Conservation (phyloP, 2,113 vertebrate species). For the Felis chaus region DNA sequence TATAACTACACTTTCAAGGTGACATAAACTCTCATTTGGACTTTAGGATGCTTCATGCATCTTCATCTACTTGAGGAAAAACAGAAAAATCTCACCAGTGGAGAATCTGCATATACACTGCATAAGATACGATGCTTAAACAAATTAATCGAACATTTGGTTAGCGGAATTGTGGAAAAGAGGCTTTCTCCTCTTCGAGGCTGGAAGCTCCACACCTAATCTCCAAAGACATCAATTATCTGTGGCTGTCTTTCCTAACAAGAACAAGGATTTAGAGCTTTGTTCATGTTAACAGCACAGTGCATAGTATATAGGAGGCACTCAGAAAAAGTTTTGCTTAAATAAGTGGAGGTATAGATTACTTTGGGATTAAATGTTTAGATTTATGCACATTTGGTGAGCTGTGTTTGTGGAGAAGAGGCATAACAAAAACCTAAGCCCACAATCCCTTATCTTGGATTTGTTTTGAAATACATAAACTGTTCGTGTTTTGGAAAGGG, state of each 20-base stretch:
- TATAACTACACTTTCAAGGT: background rate
- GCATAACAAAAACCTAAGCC: background rate
- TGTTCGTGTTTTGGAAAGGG: background rate
- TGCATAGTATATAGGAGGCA: background rate
- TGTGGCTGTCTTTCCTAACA: background rate
- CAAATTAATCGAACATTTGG: background rate
- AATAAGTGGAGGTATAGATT: background rate
- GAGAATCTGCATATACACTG: background rate
- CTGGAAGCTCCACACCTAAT: background rate
- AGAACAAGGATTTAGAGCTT: background rate
- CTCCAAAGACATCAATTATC: background rate
- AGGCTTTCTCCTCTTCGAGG: background rate
- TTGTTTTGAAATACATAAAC: background rate
- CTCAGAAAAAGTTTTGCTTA: background rate
- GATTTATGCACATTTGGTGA: background rate
- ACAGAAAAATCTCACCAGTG: background rate
- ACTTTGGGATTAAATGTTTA: background rate
- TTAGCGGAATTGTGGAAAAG: background rate
- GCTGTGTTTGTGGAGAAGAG: background rate
- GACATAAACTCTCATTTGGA: background rate
- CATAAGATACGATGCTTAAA: background rate
- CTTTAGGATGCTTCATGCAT: background rate
- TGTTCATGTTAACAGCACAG: background rate
- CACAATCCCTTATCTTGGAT: constrained; percentile 5
- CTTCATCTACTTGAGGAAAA: background rate